Percentiles rank a stretch among this genome's conserved stretches.
phyloP scores from a whole-genome alignment of 2,888 invertebrate species.

The Helleia helle region DNA sequence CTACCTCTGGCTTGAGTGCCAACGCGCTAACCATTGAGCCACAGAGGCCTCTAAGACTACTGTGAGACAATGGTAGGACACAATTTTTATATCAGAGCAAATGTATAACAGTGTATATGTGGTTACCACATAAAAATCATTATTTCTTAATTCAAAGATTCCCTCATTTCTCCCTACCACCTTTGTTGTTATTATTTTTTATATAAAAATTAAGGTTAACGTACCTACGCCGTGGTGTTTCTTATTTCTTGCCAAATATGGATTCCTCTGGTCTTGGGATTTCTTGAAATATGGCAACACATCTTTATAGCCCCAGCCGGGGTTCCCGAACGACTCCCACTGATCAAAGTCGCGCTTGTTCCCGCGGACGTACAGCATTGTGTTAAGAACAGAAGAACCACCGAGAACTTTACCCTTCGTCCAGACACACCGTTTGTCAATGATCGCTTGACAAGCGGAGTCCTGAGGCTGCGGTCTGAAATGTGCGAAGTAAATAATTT shows the following conservation, averaged over 20 bases:
- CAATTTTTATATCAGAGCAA: too few relatives aligned
- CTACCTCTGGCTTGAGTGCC: too few relatives aligned
- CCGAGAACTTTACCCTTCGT: conserved; percentile 92
- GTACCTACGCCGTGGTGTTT: conserved; percentile 82
- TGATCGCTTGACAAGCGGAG: conserved; percentile 90
- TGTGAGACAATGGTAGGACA: too few relatives aligned
- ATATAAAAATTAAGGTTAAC: too few relatives aligned
- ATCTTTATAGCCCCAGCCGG: conserved; percentile 91
- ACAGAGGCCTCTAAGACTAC: too few relatives aligned
- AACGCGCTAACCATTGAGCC: too few relatives aligned
- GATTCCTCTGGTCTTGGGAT: conserved; percentile 90
- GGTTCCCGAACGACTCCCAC: conserved; percentile 89
- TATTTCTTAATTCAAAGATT: too few relatives aligned
- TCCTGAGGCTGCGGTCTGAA: conserved; percentile 86
- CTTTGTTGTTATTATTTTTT: too few relatives aligned
- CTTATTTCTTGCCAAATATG: conserved; percentile 84
- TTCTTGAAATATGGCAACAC: conserved; percentile 89
- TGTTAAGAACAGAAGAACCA: conserved; percentile 90
- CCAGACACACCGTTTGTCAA: conserved; percentile 89
- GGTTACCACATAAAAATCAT: too few relatives aligned
- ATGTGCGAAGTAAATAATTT: conserved; percentile 18
- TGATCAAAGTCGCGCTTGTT: conserved; percentile 89
- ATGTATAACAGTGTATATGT: too few relatives aligned
- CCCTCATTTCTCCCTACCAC: too few relatives aligned
- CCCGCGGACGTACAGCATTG: conserved; percentile 93